Evolutionary conservation across 2,888 invertebrate genomes (phyloP).

Genomic region (Dasypolia templi): DNA sequence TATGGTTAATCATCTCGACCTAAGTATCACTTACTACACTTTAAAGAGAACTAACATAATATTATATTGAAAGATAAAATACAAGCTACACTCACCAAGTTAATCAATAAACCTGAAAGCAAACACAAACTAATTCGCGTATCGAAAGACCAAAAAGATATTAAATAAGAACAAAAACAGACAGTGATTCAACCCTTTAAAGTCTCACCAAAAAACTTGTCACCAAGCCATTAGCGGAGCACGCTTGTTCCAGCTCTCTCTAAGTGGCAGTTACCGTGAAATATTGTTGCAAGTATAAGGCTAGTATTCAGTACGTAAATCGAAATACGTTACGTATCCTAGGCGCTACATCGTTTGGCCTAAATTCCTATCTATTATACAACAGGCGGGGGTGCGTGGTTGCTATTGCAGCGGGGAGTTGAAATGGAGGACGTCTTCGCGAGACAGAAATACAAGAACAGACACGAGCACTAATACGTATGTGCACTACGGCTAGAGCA

Average conservation of each 20-base stretch:
- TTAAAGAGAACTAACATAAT: not conserved
- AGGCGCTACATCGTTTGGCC: slow-evolving; percentile 68
- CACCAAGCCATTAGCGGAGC: slow-evolving; percentile 36
- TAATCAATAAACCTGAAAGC: not conserved
- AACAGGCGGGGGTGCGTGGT: slow-evolving; percentile 40
- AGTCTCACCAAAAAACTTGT: slow-evolving; percentile 31
- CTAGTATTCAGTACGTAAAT: slow-evolving; percentile 64
- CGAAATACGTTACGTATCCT: slow-evolving; percentile 75
- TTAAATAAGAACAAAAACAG: not conserved
- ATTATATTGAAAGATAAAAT: not conserved
- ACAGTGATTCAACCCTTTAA: not conserved
- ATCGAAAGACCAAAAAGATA: not conserved
- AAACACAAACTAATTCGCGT: too few species aligned
- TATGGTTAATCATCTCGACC: too few species aligned
- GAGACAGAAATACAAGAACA: too few species aligned
- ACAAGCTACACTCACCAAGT: not conserved
- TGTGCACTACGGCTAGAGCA: too few species aligned
- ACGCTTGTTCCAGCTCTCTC: slow-evolving; percentile 41
- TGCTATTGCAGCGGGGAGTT: slow-evolving; percentile 37
- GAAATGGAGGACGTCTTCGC: not conserved
- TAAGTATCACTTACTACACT: too few species aligned
- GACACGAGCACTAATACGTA: too few species aligned
- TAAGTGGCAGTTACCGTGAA: slow-evolving; percentile 61
- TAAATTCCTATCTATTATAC: slow-evolving; percentile 73
- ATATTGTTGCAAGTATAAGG: slow-evolving; percentile 57